phyloP scores from a whole-genome alignment of 1,140 invertebrate species.

The Venustaconcha ellipsiformis region DNA sequence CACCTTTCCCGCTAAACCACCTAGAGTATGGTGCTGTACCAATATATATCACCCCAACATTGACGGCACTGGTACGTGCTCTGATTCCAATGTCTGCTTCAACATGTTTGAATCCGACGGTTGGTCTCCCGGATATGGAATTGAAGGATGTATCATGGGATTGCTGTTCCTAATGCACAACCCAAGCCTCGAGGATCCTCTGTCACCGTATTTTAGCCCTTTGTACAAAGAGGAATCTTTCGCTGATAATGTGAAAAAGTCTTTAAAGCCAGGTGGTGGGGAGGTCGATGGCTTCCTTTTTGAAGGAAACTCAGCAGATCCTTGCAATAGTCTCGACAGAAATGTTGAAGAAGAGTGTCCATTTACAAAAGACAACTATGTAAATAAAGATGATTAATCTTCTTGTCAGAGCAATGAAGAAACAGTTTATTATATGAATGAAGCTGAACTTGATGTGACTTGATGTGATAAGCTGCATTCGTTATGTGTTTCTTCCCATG shows the following conservation, averaged over 20 bases:
- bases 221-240: constrained; percentile 15
- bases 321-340: no score
- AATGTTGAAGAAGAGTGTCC: constrained; percentile 16
- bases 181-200: constrained; percentile 36
- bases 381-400: constrained; percentile 20
- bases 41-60: constrained; percentile 53
- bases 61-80: constrained; percentile 9
- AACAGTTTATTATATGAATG: constrained; percentile 29
- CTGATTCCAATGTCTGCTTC: constrained; percentile 34
- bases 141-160: constrained; percentile 38
- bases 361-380: constrained; percentile 20
- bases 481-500: not conserved
- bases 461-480: constrained; percentile 35
- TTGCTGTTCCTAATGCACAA: constrained; percentile 46
- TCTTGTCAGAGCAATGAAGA: constrained; percentile 22
- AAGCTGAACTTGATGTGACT: constrained; percentile 35
- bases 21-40: constrained; percentile 33
- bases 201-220: constrained; percentile 36
- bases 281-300: constrained; percentile 28
- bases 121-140: constrained; percentile 27
- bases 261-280: constrained; percentile 22
- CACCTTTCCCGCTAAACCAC: constrained; percentile 16
- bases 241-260: constrained; percentile 26
- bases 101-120: constrained; percentile 39
- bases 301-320: no score